Base-by-base conservation (phyloP, 1,140 invertebrate species). In the Drosophila kikkawai region DNA sequence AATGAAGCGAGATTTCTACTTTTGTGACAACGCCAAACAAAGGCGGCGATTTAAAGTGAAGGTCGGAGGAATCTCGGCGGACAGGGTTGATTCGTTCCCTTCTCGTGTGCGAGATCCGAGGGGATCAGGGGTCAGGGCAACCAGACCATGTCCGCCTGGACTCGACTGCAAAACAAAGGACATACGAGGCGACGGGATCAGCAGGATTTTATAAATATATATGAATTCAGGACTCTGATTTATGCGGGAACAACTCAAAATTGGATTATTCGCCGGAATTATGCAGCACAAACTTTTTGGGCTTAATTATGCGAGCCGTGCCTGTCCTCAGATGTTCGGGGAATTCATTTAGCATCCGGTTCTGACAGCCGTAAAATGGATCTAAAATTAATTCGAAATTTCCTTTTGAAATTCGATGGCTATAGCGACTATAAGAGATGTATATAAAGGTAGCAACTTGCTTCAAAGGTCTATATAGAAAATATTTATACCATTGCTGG, bases 1-100 rank as follows among this genome's bases (percentile, higher is more conserved):
- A 71, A 65, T 80, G 71, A 76, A 77, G 66, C 71, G 58, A 61
- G 61, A 65, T 77, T 84, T 83, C 65, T 77, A 73, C 76, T 84
- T 64, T 73, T 80, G 75, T 71, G 81, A 84, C 68, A 78, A 57
- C 63, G 51, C 36, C 61, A 65, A 32, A 61, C 79, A 77, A 82
- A 44, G 42, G 60, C 63, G 69, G 53, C 56, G 53, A 76, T 64
- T 80, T 60, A 84, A 67, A 80, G 65, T 75, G 63, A 83, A 75
- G 70, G 81, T 76, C 67, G 39, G 17, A 36, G 41, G 22, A 36
- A 19, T 34, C 26, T 8, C 59, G 60, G 37, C 41, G 41, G 19
- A 11, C 68, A 48, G 75, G 80, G 75, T 66, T 59, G 42, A 53
- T 51, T 50, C n/a, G 32, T 57, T 67, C 36, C 34, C 17, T 32